phyloP scores from a whole-genome alignment of 2,888 invertebrate genomes.

The Ectropis crepuscularia region DNA sequence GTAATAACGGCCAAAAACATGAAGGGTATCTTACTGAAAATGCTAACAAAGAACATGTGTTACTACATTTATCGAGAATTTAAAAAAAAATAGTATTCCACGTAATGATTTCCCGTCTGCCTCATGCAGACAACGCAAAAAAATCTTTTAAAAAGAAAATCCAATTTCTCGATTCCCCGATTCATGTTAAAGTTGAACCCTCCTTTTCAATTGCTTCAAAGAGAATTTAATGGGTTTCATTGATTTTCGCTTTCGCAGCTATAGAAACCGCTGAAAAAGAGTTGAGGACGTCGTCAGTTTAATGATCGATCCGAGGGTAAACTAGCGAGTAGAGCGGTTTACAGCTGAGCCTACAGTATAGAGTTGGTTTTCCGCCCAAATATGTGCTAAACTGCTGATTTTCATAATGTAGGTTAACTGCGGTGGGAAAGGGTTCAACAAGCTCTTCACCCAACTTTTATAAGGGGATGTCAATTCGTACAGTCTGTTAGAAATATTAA shows the following conservation, averaged over 20 bases:
- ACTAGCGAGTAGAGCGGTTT: slow-evolving; percentile 19
- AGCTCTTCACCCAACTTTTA: no score
- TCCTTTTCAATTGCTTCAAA: slow-evolving; percentile 44
- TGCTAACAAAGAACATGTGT: background rate
- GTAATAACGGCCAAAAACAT: no score
- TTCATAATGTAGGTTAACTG: no score
- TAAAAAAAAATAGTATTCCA: slow-evolving; percentile 23
- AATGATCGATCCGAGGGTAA: slow-evolving; percentile 15
- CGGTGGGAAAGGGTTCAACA: no score
- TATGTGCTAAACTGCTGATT: no score
- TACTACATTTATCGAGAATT: slow-evolving; percentile 1
- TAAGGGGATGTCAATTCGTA: no score
- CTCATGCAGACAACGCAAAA: slow-evolving; percentile 42
- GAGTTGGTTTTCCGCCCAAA: no score
- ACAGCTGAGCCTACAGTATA: slow-evolving; percentile 12
- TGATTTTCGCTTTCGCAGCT: slow-evolving; percentile 41
- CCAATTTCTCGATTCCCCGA: slow-evolving; percentile 51
- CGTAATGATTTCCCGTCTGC: slow-evolving; percentile 36
- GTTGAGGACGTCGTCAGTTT: slow-evolving; percentile 17
- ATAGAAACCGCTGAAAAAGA: slow-evolving; percentile 27
- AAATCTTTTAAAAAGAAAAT: slow-evolving; percentile 48
- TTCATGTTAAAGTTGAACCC: slow-evolving; percentile 53
- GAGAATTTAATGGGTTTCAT: slow-evolving; percentile 45
- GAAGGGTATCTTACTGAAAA: no score
- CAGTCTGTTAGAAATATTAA: no score